A percentile compares a stretch with the other conserved stretches of the same genome.
Conservation (phyloP, 2,113 vertebrate species). For the Callocephalon fimbriatum region DNA sequence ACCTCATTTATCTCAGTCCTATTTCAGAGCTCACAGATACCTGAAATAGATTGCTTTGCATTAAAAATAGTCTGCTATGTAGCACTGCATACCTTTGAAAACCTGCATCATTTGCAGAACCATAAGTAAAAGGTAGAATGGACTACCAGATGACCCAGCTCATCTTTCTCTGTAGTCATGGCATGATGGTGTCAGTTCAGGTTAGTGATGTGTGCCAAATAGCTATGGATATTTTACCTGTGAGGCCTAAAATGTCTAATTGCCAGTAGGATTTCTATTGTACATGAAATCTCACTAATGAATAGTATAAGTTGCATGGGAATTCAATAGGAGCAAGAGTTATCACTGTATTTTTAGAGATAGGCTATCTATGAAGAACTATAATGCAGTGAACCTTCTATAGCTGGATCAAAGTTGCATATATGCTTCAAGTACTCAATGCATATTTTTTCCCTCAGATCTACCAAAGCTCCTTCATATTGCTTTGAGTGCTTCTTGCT, state of each 20-base stretch:
- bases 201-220: neutral
- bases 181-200: neutral
- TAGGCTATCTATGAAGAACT: neutral
- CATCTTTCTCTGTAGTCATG: neutral
- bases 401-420: neutral
- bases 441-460: neutral
- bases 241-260: neutral
- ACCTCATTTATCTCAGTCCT: slow-evolving; percentile 7
- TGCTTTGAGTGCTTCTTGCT: neutral
- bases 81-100: neutral
- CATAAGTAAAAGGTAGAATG: neutral
- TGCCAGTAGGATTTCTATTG: neutral
- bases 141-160: neutral
- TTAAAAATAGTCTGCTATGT: neutral
- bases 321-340: neutral
- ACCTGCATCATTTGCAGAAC: neutral
- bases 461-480: neutral
- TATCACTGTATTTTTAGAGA: neutral
- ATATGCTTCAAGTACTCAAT: neutral
- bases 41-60: neutral
- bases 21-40: slow-evolving; percentile 16
- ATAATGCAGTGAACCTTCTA: neutral
- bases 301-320: neutral
- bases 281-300: neutral
- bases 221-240: neutral